Evolutionary conservation across 2,888 invertebrate species (phyloP).

Genomic region (Xanthia togata): DNA sequence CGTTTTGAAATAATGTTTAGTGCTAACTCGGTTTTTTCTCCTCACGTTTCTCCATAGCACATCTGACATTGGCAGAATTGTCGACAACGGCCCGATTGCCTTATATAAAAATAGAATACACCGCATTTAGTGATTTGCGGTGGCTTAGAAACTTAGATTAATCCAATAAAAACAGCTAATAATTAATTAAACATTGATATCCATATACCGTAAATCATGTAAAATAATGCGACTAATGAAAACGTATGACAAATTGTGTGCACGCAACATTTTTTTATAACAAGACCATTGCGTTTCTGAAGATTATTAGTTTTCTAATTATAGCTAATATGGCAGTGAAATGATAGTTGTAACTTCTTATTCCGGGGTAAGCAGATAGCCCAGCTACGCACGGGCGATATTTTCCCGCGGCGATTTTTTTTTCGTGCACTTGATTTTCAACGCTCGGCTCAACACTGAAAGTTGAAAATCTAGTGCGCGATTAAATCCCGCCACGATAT

Average conservation of each 20-base stretch:
- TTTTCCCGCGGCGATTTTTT: too few relatives aligned
- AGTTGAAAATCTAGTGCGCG: too few relatives aligned
- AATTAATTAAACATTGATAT: conserved; percentile 23
- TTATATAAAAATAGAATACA: not conserved
- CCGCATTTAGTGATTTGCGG: not conserved
- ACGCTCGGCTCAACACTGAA: too few relatives aligned
- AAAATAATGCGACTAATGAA: conserved; percentile 39
- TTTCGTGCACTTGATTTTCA: too few relatives aligned
- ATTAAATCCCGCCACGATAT: too few relatives aligned
- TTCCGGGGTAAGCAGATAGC: conserved; percentile 38
- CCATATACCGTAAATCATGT: conserved; percentile 36
- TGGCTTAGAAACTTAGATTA: not conserved
- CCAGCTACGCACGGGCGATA: too few relatives aligned
- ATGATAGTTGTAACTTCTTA: not conserved
- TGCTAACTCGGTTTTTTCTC: not conserved
- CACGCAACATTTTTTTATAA: conserved; percentile 44
- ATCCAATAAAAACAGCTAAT: not conserved
- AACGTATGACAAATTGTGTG: conserved; percentile 52
- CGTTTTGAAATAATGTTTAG: not conserved
- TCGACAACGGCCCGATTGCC: not conserved
- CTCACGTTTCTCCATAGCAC: not conserved
- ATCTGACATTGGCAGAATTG: not conserved
- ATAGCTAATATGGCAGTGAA: conserved; percentile 32
- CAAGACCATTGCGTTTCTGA: conserved; percentile 29
- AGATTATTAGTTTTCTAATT: conserved; percentile 19